These are phyloP conservation scores for Drosophila baimaii DNA, from an alignment of 1,140 invertebrate genomes.

Conservation along the genomic window DNA sequence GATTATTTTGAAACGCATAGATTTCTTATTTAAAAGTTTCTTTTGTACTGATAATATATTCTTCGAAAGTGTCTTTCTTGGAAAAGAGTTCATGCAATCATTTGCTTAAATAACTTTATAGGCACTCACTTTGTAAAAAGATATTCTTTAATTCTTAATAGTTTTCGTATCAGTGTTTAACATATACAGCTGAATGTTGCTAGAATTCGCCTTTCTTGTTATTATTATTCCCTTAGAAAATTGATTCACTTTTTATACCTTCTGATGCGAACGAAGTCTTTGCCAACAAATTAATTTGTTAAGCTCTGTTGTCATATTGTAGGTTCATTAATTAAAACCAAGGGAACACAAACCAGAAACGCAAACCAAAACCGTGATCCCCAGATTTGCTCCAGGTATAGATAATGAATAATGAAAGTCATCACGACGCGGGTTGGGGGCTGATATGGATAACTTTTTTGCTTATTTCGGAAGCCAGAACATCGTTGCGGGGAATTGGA, in stretches of 20 bases:
- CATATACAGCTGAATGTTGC: neutral
- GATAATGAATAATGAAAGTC: slow-evolving; percentile 67
- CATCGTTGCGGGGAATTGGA: neutral
- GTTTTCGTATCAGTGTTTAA: neutral
- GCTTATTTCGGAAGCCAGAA: neutral
- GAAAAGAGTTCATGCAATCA: no score
- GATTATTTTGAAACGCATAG: no score
- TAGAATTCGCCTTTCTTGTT: neutral
- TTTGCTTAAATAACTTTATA: no score
- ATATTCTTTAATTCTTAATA: neutral
- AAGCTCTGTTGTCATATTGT: slow-evolving; percentile 60
- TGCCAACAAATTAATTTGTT: slow-evolving; percentile 60
- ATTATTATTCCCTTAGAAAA: neutral
- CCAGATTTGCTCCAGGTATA: slow-evolving; percentile 57
- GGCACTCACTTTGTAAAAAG: no score
- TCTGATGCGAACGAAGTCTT: neutral
- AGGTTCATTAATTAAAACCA: slow-evolving; percentile 61
- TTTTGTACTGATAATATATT: no score
- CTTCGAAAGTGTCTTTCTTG: no score
- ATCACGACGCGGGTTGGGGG: slow-evolving; percentile 16
- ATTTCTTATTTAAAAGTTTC: no score
- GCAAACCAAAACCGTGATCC: slow-evolving; percentile 48
- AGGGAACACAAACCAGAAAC: slow-evolving; percentile 27
- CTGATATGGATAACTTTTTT: slow-evolving; percentile 21
- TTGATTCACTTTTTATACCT: slow-evolving; percentile 2